Conservation (phyloP, 2,113 vertebrate genomes). For the Lasiurus cinereus region DNA sequence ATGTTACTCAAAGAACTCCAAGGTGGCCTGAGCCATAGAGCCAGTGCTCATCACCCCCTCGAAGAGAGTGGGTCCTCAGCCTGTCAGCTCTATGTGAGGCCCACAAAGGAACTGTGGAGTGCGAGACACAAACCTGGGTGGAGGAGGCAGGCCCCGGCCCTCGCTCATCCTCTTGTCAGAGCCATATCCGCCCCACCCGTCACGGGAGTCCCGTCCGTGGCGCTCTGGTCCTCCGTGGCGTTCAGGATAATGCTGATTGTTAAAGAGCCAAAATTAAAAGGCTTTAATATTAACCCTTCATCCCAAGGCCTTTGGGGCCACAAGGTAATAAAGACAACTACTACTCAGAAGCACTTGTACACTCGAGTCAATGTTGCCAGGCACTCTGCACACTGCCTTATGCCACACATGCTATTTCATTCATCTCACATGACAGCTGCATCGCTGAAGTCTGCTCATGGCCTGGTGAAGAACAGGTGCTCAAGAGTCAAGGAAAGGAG, state of each 20-base stretch:
- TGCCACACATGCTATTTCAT: background rate
- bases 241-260: slow-evolving; percentile 92
- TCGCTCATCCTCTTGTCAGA: slow-evolving; percentile 93
- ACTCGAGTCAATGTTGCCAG: rapidly evolving
- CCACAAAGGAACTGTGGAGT: too few species aligned
- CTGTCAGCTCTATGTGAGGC: background rate
- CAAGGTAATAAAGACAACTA: background rate
- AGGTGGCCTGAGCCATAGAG: background rate
- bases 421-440: rapidly evolving
- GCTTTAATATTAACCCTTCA: background rate
- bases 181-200: slow-evolving; percentile 91
- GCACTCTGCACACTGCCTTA: too few species aligned
- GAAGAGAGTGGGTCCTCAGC: background rate
- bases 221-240: slow-evolving; percentile 91
- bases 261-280: background rate
- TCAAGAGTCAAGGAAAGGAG: background rate
- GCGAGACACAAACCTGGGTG: slow-evolving; percentile 84
- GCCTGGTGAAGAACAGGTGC: background rate
- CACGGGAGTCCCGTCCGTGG: slow-evolving; percentile 92
- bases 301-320: background rate
- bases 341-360: background rate
- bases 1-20: background rate
- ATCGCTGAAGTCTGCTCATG: rapidly evolving
- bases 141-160: slow-evolving; percentile 86
- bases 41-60: background rate